Conservation (phyloP, 2,888 invertebrate genomes). For the Agelastica alni region DNA sequence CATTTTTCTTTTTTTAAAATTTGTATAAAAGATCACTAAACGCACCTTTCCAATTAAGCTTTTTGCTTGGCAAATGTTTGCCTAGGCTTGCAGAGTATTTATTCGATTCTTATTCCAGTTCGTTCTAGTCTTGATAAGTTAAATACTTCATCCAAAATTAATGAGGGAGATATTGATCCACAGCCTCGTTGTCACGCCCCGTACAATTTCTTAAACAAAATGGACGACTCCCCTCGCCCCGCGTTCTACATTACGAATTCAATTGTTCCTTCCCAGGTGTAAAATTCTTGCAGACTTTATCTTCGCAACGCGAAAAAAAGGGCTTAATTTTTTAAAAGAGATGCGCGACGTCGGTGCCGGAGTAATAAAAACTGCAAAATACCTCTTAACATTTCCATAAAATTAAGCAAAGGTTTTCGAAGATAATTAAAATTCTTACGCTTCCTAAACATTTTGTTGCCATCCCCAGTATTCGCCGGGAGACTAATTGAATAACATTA, state of each 20-base stretch:
- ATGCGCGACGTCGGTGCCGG: neutral
- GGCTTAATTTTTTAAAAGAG: slow-evolving; percentile 1
- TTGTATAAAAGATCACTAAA: too few species aligned
- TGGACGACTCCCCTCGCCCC: neutral
- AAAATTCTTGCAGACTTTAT: neutral
- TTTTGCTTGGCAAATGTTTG: too few species aligned
- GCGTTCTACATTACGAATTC: neutral
- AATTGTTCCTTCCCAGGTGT: slow-evolving; percentile 3
- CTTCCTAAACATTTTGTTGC: slow-evolving; percentile 14
- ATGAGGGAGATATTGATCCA: neutral
- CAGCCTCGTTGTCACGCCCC: neutral
- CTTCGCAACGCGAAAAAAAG: neutral
- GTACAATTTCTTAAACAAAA: neutral
- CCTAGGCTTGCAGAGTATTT: too few species aligned
- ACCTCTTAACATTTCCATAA: slow-evolving; percentile 37
- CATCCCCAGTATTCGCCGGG: neutral
- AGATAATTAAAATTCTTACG: slow-evolving; percentile 41
- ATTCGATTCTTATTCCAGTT: too few species aligned
- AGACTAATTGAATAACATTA: neutral
- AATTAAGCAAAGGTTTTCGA: slow-evolving; percentile 40
- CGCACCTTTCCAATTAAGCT: too few species aligned
- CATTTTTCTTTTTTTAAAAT: too few species aligned
- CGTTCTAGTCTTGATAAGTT: too few species aligned
- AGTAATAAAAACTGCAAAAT: slow-evolving; percentile 17
- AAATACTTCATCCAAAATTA: neutral